Evolutionary conservation across 2,113 vertebrate genomes (phyloP).

Genomic region (Asarcornis scutulata): DNA sequence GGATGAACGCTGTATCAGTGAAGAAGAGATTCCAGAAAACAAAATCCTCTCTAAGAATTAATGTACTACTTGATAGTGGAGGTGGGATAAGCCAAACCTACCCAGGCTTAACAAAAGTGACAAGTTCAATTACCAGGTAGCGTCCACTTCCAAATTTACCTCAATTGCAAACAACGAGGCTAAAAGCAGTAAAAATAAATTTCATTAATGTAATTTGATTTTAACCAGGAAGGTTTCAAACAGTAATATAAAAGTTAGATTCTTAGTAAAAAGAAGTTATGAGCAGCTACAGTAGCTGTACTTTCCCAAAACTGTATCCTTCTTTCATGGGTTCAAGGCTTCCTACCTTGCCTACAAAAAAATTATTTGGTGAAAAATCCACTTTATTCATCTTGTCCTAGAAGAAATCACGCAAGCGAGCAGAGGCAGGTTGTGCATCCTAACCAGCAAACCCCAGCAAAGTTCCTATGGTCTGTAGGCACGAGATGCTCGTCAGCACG

Average conservation of each 20-base stretch:
- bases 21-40: not conserved
- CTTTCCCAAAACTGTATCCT: not conserved
- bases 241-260: not conserved
- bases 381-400: not conserved
- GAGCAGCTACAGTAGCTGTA: not conserved
- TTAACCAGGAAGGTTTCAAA: not conserved
- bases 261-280: not conserved
- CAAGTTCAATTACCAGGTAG: not conserved
- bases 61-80: not conserved
- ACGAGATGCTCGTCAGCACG: accelerated
- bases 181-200: not conserved
- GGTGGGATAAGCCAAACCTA: not conserved
- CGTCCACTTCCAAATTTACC: not conserved
- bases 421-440: not conserved
- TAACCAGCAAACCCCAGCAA: not conserved
- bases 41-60: not conserved
- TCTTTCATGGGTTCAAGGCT: not conserved
- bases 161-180: not conserved
- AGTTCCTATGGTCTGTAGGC: not conserved
- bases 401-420: accelerated
- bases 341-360: not conserved
- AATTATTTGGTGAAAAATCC: not conserved
- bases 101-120: not conserved
- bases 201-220: not conserved
- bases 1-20: not conserved